Percentiles rank a stretch among this genome's conserved stretches.
These are phyloP conservation scores for Gnathonemus echidnorhynchus DNA, from an alignment of 2,113 vertebrate species.

Conservation along the genomic window DNA sequence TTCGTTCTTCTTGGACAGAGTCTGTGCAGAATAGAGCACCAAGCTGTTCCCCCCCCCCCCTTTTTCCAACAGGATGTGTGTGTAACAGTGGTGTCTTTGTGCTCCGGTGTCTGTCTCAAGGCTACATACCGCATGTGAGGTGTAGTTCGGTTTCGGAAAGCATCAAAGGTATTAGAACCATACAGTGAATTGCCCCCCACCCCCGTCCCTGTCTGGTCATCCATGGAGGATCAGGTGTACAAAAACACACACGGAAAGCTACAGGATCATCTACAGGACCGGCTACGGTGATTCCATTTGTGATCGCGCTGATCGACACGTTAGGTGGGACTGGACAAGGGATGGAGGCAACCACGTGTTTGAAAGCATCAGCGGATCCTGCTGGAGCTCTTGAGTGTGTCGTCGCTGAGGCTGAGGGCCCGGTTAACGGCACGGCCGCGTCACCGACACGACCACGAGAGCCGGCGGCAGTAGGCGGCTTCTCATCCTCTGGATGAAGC, in stretches of 20 bases:
- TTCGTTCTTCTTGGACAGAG: slow-evolving; percentile 37
- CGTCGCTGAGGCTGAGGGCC: neutral
- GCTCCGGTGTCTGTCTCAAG: slow-evolving; percentile 30
- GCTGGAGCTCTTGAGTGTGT: neutral
- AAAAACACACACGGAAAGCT: slow-evolving; percentile 48
- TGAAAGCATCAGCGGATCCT: neutral
- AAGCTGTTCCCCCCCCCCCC: neutral
- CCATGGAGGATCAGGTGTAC: slow-evolving; percentile 48
- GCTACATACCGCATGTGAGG: slow-evolving; percentile 39
- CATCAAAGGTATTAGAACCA: slow-evolving; percentile 49
- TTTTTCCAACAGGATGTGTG: neutral
- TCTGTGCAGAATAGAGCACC: slow-evolving; percentile 47
- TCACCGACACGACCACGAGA: neutral
- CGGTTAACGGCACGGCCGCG: neutral
- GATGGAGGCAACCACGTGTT: neutral
- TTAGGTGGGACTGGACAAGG: slow-evolving; percentile 5
- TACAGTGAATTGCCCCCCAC: slow-evolving; percentile 26
- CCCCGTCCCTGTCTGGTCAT: slow-evolving; percentile 36
- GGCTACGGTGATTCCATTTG: slow-evolving; percentile 30
- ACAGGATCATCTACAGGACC: slow-evolving; percentile 43
- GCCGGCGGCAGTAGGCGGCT: slow-evolving; percentile 29
- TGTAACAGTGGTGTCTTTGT: slow-evolving; percentile 40
- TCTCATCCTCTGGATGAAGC: slow-evolving; percentile 30
- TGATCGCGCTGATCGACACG: slow-evolving; percentile 39
- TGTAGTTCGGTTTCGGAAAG: slow-evolving; percentile 40